Base-by-base conservation (phyloP, 2,113 vertebrate species). In the Tinamus guttatus region DNA sequence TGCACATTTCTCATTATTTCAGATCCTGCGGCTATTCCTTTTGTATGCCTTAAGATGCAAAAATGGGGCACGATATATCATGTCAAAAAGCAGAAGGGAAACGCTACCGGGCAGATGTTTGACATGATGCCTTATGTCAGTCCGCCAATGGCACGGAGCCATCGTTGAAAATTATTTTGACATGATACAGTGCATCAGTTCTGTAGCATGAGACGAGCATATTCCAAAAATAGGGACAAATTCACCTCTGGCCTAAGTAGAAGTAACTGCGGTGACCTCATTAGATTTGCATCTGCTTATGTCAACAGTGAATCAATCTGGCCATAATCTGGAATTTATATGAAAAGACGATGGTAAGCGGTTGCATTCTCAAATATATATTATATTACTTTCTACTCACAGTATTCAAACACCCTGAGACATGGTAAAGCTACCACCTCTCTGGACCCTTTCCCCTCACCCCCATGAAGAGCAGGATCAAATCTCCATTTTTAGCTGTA, bases 171-270 rank as follows among this genome's bases (percentile, higher is more conserved):
- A 96, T 64, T 77, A 81, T 94, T 93, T 58, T 89, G 92, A 88
- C 36, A 30, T 9, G 58, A 93, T 34, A 62, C 56, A 84, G 62
- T 69, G 52, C 90, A 82, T 92, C 96, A 95, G 1, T 41, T 54
- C 75, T 52, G 69, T 14, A 84, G 92, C 69, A 90, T 43, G 85
- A 81, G 93, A 79, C 83, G 11, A 95, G 40, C 24, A 0, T 41
- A 45, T 74, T 95, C 93, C 93, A 93, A 96, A 97, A 96, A 93
- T 82, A 97, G 91, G 91, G 93, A 87, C 93, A 95, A 92, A 94
- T 94, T 87, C 89, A 96, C 95, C 94, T 95, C 94, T 95, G 91
- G 94, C 91, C 87, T 68, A 63, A 91, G 87, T 3, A 82, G 89
- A 67, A 91, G 49, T 69, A 94, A 87, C 87, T 87, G 67, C 81